phyloP scores from a whole-genome alignment of 2,113 vertebrate genomes.

The Sceloporus tristichus region DNA sequence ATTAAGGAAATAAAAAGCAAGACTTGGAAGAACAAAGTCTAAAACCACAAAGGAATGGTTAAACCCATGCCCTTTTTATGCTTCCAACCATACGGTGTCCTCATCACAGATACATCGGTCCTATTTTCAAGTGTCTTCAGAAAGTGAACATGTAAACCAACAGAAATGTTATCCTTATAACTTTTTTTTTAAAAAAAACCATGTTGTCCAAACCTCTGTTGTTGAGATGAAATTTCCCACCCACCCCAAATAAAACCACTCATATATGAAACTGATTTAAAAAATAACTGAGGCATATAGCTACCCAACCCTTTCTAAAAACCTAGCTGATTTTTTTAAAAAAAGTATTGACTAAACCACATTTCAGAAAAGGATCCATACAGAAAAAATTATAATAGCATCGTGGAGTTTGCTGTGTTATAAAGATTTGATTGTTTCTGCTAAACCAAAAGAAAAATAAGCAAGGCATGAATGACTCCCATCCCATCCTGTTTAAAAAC shows the following conservation, averaged over 20 bases:
- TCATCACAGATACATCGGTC: conserved; percentile 86
- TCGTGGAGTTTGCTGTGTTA: conserved; percentile 70
- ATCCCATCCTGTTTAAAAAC: background rate
- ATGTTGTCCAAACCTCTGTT: background rate
- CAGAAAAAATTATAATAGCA: conserved; percentile 43
- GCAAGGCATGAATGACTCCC: conserved; percentile 71
- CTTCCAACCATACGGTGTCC: conserved; percentile 70
- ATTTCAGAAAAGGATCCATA: conserved; percentile 57
- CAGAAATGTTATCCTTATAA: conserved; percentile 75
- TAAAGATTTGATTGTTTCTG: conserved; percentile 42
- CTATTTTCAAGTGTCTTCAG: conserved; percentile 88
- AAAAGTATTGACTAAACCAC: conserved; percentile 64
- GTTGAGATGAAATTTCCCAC: conserved; percentile 60
- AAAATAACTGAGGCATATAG: conserved; percentile 63
- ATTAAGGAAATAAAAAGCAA: conserved; percentile 12
- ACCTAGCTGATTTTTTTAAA: conserved; percentile 59
- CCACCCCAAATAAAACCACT: conserved; percentile 11
- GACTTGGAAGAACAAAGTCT: conserved; percentile 13
- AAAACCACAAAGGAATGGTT: background rate
- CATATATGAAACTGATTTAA: background rate
- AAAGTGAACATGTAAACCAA: conserved; percentile 85
- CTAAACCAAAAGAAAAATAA: conserved; percentile 47
- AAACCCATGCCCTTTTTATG: conserved; percentile 22
- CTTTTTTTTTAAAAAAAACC: conserved; percentile 19
- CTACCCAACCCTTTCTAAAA: conserved; percentile 59